A percentile compares a stretch with the other conserved stretches of the same genome.
Conservation (phyloP, 2,888 invertebrate species). For the Lagria hirta region DNA sequence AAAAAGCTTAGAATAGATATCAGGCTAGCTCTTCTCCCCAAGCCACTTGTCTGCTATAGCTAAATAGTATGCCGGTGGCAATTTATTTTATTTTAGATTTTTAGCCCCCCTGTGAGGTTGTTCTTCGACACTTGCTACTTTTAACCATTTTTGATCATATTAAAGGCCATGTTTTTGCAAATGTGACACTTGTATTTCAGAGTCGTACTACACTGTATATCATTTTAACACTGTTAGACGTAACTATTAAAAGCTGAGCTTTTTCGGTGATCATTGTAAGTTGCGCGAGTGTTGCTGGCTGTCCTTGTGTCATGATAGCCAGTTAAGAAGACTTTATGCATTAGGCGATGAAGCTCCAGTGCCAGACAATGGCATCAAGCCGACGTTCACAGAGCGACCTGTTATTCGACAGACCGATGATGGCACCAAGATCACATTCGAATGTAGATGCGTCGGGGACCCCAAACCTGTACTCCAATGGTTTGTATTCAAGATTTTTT, state of each 20-base stretch:
- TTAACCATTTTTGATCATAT: constrained; percentile 37
- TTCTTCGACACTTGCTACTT: constrained; percentile 39
- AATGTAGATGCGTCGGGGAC: constrained; percentile 96
- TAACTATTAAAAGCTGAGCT: constrained; percentile 56
- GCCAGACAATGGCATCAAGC: constrained; percentile 92
- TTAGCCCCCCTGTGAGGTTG: constrained; percentile 39
- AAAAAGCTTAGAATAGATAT: constrained; percentile 48
- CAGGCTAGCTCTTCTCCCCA: constrained; percentile 28
- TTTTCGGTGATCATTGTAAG: constrained; percentile 52
- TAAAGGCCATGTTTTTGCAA: constrained; percentile 56
- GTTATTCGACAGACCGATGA: constrained; percentile 96
- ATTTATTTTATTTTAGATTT: constrained; percentile 41
- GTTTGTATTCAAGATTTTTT: constrained; percentile 62
- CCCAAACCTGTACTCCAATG: constrained; percentile 92
- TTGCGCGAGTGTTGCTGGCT: constrained; percentile 55
- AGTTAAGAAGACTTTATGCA: constrained; percentile 54
- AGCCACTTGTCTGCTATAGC: constrained; percentile 28
- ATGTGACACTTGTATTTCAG: constrained; percentile 48
- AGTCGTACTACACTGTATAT: constrained; percentile 42
- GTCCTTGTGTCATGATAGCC: constrained; percentile 50
- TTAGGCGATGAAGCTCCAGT: constrained; percentile 94
- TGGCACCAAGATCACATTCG: constrained; percentile 93
- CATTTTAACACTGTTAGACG: constrained; percentile 46
- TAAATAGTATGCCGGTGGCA: constrained; percentile 34
- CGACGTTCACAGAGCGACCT: constrained; percentile 97